A percentile compares a stretch with the other conserved stretches of the same genome.
Conservation (phyloP, 2,113 vertebrate genomes). For the Pedionomus torquatus region DNA sequence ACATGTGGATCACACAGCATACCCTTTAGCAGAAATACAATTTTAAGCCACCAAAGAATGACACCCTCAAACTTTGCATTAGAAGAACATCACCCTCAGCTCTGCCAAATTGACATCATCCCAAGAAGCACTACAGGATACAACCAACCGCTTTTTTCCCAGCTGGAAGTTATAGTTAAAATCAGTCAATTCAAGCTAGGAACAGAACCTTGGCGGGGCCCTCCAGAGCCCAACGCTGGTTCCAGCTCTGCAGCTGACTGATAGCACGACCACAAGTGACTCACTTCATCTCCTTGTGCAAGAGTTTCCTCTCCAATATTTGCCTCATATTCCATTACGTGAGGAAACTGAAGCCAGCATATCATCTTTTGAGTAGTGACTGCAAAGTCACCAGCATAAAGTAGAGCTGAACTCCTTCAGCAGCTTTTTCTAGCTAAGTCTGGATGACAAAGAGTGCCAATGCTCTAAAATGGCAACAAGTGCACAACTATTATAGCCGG, state of each 20-base stretch:
- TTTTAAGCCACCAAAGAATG: neutral
- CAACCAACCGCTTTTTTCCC: neutral
- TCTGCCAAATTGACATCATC: neutral
- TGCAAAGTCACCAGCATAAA: neutral
- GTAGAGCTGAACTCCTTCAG: neutral
- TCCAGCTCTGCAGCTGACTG: neutral
- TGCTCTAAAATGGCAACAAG: neutral
- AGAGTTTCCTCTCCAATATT: neutral
- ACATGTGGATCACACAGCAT: neutral
- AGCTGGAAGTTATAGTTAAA: neutral
- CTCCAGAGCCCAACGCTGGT: accelerated
- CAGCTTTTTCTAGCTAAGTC: neutral
- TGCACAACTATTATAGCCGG: neutral
- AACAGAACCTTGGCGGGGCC: neutral
- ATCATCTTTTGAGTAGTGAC: neutral
- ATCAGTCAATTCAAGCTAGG: neutral
- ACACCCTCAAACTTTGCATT: neutral
- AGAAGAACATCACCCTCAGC: neutral
- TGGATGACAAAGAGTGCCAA: neutral
- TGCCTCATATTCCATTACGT: neutral
- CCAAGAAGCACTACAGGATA: neutral
- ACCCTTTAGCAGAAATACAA: neutral
- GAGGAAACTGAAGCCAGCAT: neutral
- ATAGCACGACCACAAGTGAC: neutral
- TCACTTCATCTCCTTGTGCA: neutral